Base-by-base conservation (phyloP, 2,888 invertebrate genomes). In the Masnerella sp. region DNA sequence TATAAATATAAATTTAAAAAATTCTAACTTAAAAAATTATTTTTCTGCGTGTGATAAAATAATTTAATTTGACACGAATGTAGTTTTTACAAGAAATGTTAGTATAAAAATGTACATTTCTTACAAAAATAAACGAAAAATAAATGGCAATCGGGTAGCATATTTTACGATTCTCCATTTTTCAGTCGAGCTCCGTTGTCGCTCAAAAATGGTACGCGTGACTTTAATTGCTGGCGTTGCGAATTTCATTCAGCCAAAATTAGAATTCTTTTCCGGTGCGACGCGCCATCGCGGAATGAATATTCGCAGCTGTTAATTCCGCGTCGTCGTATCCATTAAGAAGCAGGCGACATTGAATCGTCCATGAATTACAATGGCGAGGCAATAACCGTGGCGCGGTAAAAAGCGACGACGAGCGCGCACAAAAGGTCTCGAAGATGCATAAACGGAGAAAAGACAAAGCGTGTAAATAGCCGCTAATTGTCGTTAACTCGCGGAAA, bases 401-500 rank as follows among this genome's bases (percentile, higher is more conserved):
- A 49, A 40, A 58, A 49, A 56, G 12, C 34, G 30, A 25, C 43
- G 49, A 8, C n/a, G 36, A 18, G 38, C 36, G 15, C 18, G 45
- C 45, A 14, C 25, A 18, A 14, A 36, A 34, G 45, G 43, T 25
- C 54, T 22, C 38, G 22, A 28, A 34, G 45, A 49, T 40, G 32
- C 40, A 32, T 15, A 32, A 62, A 61, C 30, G 30, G 45, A 45
- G 54, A 71, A 51, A 49, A n/a, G 40, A 25, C 40, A 40, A 34
- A 67, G 30, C 67, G 56, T 58, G 59, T 32, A 64, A 72, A 75
- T 68, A 64, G 71, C 49, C 58, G 67, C 58, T 75, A 71, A 75
- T 75, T 72, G 75, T 34, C 72, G 65, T 61, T 67, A 62, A 61
- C 67, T 67, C 49, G 51, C 25, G 54, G 49, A 64, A 72, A n/a